Base-by-base conservation (phyloP, 2,113 vertebrate genomes). In the Delphinus delphis region DNA sequence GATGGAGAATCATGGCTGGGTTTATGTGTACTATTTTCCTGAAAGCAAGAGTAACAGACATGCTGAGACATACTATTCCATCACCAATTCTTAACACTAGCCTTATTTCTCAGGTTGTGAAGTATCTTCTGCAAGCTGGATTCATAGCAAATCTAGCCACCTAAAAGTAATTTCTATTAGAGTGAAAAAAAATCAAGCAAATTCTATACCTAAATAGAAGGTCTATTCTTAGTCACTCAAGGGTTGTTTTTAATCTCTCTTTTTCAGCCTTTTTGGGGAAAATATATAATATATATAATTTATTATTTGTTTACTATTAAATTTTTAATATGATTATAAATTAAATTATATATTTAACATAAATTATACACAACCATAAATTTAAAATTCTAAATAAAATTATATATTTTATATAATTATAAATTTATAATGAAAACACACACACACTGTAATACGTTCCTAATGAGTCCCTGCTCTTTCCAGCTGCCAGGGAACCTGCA, bases 151-250 rank as follows among this genome's bases (percentile, higher is more conserved):
- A 95, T 73, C n/a, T 71, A 73, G 23, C 88, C 73, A 94, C n/a
- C 74, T 91, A 81, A 88, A 90, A 80, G 80, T 53, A 84, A 95
- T 88, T 94, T 90, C 79, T 77, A 67, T 53, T 65, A 62, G 14
- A 65, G 44, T 68, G 62, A 62, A 60, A 90, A 58, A 88, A 41
- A 26, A 74, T 53, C 17, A 38, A 76, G 63, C 13, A 81, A 80
- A 93, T 91, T 55, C n/a, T 71, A 14, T 25, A 36, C 41, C 14
- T 85, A 88, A 93, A 33, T 31, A 83, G 31, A 41, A 73, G 70
- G 17, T 68, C 90, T 84, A 60, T 58, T 90, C 41, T 38, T 65
- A 60, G 6, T 76, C 60, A 65, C 13, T 81, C 23, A 63, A 92
- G n/a, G 18, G 36, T 55, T 94, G 58, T 79, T 95, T 93, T 23